phyloP scores from a whole-genome alignment of 2,113 vertebrate species.

The Chloebia gouldiae region DNA sequence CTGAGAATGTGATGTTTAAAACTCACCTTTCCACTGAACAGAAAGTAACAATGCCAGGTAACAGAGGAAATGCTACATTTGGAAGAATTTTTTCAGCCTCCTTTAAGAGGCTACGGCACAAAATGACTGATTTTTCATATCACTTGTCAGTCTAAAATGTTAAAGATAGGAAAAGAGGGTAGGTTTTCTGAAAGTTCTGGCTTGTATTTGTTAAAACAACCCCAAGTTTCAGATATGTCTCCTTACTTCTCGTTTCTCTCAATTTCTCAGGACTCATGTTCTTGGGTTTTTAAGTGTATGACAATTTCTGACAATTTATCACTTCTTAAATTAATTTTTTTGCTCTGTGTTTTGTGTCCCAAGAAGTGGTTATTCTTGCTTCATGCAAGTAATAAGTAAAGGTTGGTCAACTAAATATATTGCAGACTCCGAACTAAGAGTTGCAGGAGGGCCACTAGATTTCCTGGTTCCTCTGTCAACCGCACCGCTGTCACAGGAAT shows the following conservation, averaged over 20 bases:
- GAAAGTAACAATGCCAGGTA: neutral
- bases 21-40: neutral
- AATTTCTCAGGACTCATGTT: neutral
- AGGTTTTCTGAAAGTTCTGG: neutral
- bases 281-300: neutral
- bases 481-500: fast-evolving
- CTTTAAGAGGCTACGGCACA: neutral
- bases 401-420: neutral
- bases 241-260: neutral
- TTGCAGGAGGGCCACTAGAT: neutral
- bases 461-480: fast-evolving
- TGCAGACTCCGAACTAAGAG: neutral
- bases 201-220: neutral
- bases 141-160: neutral
- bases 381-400: neutral
- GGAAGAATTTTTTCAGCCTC: slow-evolving; percentile 17
- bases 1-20: neutral
- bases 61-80: neutral
- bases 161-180: neutral
- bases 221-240: neutral
- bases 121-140: neutral
- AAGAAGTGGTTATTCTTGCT: neutral
- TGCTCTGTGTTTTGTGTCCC: neutral
- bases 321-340: neutral
- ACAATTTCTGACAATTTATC: neutral